phyloP scores from a whole-genome alignment of 2,888 invertebrate genomes.

The Cryptosula pallasiana region DNA sequence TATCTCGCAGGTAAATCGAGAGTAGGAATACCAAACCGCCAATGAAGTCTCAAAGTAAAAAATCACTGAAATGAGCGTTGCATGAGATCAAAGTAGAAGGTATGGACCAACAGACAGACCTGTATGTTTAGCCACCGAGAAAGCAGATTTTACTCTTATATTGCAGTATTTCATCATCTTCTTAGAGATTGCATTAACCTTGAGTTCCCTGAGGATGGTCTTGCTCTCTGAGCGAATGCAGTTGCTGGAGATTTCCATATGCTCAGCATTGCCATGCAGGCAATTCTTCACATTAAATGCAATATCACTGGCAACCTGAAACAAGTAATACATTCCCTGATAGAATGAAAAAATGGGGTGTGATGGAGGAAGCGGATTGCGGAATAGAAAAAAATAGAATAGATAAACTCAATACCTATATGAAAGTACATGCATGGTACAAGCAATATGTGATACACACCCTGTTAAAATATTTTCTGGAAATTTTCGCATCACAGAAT shows the following conservation, averaged over 20 bases:
- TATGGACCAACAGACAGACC: no score
- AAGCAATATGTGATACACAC: background rate
- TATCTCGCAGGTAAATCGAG: no score
- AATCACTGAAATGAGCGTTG: no score
- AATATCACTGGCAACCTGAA: background rate
- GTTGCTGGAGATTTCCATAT: background rate
- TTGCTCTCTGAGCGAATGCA: background rate
- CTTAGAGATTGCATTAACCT: background rate
- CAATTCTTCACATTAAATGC: conserved; percentile 23
- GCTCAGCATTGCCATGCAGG: conserved; percentile 3
- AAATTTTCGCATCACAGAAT: conserved; percentile 3
- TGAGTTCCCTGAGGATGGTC: background rate
- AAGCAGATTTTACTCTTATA: background rate
- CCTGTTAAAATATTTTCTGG: conserved; percentile 20
- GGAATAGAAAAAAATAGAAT: no score
- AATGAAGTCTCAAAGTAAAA: no score
- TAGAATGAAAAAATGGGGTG: no score
- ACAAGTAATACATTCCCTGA: no score
- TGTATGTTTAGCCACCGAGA: background rate
- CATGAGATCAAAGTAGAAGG: no score
- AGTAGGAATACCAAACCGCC: no score
- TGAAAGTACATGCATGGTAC: no score
- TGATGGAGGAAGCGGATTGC: no score
- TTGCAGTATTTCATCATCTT: background rate
- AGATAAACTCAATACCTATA: no score